A percentile compares a stretch with the other conserved stretches of the same genome.
Conservation (phyloP, 53 echinoderm and acorn worm genomes). For the Echinarachnius parma region DNA sequence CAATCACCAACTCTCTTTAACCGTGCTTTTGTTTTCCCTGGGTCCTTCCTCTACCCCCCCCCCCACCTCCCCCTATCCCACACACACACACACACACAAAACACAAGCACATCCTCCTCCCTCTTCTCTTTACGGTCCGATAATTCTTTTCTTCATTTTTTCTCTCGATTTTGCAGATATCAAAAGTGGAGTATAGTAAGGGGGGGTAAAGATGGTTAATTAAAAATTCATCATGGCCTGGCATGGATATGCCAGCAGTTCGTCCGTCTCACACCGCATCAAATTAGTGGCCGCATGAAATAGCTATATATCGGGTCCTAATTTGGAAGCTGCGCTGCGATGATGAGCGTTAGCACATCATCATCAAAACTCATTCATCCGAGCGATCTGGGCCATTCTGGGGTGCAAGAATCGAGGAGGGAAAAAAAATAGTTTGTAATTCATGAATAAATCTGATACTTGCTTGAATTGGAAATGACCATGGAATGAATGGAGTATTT, state of each 20-base stretch:
- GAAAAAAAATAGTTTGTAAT: no score
- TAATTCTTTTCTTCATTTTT: slow-evolving; percentile 46
- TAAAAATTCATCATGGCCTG: slow-evolving; percentile 44
- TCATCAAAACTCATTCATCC: slow-evolving; percentile 44
- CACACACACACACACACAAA: no score
- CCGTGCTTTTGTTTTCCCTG: slow-evolving; percentile 9
- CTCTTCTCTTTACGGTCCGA: no score
- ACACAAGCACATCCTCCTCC: no score
- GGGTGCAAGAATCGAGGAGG: slow-evolving; percentile 47
- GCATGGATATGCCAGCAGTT: slow-evolving; percentile 42
- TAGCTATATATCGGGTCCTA: slow-evolving; percentile 49
- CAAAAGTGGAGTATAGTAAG: slow-evolving; percentile 41
- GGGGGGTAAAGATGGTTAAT: slow-evolving; percentile 41
- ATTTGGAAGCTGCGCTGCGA: slow-evolving; percentile 46
- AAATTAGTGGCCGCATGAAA: slow-evolving; percentile 49
- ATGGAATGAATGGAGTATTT: no score
- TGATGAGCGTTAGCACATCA: slow-evolving; percentile 37
- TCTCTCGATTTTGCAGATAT: slow-evolving; percentile 35
- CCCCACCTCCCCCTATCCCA: no score
- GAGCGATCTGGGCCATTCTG: slow-evolving; percentile 14
- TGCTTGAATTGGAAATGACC: slow-evolving; percentile 22
- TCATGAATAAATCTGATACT: slow-evolving; percentile 48
- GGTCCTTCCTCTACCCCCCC: no score
- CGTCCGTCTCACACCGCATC: slow-evolving; percentile 47
- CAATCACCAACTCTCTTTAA: slow-evolving; percentile 34